Percentiles rank a stretch among this genome's conserved stretches.
phyloP scores from a whole-genome alignment of 2,888 invertebrate genomes.

The Brachycybe producta region DNA sequence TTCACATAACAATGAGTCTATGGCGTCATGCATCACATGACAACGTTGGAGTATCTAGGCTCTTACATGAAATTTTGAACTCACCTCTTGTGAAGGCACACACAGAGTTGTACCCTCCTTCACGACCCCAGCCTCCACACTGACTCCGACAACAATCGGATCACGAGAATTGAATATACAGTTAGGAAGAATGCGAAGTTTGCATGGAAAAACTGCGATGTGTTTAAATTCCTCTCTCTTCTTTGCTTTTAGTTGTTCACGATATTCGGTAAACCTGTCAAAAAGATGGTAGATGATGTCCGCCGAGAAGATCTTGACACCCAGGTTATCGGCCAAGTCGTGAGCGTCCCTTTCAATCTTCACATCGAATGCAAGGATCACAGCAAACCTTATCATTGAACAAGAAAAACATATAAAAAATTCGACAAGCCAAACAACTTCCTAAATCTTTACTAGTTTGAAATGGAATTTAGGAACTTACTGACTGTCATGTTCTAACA shows the following conservation, averaged over 20 bases:
- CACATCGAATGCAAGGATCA: conserved; percentile 98
- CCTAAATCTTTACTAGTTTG: background rate
- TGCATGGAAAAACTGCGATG: conserved; percentile 97
- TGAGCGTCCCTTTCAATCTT: conserved; percentile 97
- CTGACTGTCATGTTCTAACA: conserved; percentile 96
- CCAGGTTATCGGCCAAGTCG: conserved; percentile 84
- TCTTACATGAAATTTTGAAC: conserved; percentile 12
- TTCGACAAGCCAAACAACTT: background rate
- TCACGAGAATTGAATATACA: conserved; percentile 96
- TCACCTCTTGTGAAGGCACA: conserved; percentile 88
- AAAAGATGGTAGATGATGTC: conserved; percentile 99
- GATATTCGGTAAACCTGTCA: conserved; percentile 86
- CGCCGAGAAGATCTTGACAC: conserved; percentile 88
- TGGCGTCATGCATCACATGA: too few relatives aligned
- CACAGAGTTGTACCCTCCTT: conserved; percentile 96
- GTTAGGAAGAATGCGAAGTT: conserved; percentile 63
- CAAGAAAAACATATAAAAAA: conserved; percentile 4
- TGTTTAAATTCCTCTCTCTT: conserved; percentile 92
- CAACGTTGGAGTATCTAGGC: too few relatives aligned
- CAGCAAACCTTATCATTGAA: conserved; percentile 57
- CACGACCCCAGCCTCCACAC: conserved; percentile 86
- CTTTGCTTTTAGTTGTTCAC: conserved; percentile 76
- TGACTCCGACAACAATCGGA: conserved; percentile 93
- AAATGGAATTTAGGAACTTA: conserved; percentile 40
- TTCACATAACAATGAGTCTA: too few relatives aligned